Evolutionary conservation across 92 coral and sea anemone genomes (phyloP), one percentile per base, ranked within the genome.

Genomic region (Ricordea florida): DNA sequence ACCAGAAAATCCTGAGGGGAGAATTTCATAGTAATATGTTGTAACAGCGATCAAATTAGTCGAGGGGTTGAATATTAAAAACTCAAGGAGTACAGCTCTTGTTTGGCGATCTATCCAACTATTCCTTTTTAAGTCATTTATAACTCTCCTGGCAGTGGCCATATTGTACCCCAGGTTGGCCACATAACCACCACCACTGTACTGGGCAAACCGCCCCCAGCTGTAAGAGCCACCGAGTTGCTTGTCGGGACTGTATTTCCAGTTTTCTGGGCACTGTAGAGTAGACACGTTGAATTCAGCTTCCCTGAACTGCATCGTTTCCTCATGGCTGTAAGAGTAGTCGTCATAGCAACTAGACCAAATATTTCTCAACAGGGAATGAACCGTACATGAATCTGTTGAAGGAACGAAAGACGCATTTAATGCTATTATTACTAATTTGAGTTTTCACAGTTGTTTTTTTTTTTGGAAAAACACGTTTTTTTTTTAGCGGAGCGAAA

Each of bases 151-250:
- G 30, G 78, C 67, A 21, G 55, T 40, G 38, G 14, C 5, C 33
- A 6, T 34, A 66, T 53, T 56, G 37, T 71, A 71, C 21, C 78
- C 78, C 32, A 71, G 46, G 27, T 55, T 41, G n/a, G 78, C 78
- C 28, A 71, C 13, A 40, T 71, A 71, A 29, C 78, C 78, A 10
- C 78, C 78, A 10, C 78, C 78, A 17, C 20, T 56, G 52, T 71
- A 71, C 14, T 36, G 36, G 42, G 60, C 63, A 27, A 71, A 71
- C 11, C 48, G 38, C 26, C 78, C 78, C 66, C 67, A 71, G 26
- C 36, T 32, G 65, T 41, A 33, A 67, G 48, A 67, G 40, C 60
- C 31, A 14, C 78, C 78, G 15, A 38, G 21, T 11, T 18, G 35
- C 7, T 41, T 18, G 9, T 28, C 53, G 20, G 8, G 23, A 30